Evolutionary conservation across 1,140 invertebrate species (phyloP).

Genomic region (Pseudomyrmex sp.): DNA sequence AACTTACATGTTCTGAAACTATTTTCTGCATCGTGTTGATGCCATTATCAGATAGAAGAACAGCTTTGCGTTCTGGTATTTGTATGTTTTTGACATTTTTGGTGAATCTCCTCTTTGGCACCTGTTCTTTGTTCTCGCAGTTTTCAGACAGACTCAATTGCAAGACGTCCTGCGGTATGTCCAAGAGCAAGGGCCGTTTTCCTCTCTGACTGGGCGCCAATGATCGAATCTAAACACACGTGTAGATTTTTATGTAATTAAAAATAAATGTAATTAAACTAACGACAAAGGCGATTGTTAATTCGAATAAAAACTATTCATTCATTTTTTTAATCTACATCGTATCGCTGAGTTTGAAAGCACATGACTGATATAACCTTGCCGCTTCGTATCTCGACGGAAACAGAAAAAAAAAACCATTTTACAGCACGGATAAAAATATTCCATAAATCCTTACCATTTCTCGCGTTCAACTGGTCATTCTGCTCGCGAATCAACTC

Average conservation of each 20-base stretch:
- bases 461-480: not conserved
- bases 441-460: slow-evolving; percentile 34
- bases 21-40: slow-evolving; percentile 76
- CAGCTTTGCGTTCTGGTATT: slow-evolving; percentile 77
- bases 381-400: not conserved
- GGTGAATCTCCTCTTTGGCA: slow-evolving; percentile 72
- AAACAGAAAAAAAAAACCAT: not conserved
- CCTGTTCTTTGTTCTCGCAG: not conserved
- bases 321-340: too few relatives aligned
- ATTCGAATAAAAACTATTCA: too few relatives aligned
- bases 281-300: not conserved
- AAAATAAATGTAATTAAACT: too few relatives aligned
- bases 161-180: slow-evolving; percentile 73
- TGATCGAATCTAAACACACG: slow-evolving; percentile 82
- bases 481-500: not conserved
- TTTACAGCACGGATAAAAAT: not conserved
- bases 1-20: slow-evolving; percentile 83
- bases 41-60: slow-evolving; percentile 77
- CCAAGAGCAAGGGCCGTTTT: slow-evolving; percentile 82
- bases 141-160: not conserved
- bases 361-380: slow-evolving; percentile 26
- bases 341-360: not conserved
- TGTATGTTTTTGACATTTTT: slow-evolving; percentile 74
- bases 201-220: slow-evolving; percentile 86
- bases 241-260: too few relatives aligned